phyloP scores from a whole-genome alignment of 2,888 invertebrate genomes.

The Plagodis dolabraria region DNA sequence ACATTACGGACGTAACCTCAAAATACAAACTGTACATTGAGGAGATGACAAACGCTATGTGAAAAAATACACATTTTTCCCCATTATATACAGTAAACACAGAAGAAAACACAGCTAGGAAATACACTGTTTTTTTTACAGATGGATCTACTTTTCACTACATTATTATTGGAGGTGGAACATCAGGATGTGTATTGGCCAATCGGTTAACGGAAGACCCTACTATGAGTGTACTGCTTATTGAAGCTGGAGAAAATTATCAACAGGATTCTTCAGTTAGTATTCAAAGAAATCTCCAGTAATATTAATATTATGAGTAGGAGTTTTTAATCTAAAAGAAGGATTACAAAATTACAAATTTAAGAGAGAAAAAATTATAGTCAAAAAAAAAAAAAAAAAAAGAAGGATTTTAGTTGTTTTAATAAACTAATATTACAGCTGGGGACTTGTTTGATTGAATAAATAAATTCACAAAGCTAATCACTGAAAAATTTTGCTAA shows the following conservation, averaged over 20 bases:
- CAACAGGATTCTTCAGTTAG: constrained; percentile 14
- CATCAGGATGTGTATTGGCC: constrained; percentile 17
- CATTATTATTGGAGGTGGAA: constrained; percentile 21
- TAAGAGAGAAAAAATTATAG: no score
- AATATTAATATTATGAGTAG: neutral
- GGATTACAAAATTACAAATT: no score
- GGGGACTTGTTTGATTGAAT: no score
- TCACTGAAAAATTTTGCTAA: no score
- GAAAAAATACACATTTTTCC: no score
- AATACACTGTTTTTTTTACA: neutral
- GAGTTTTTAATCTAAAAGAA: neutral
- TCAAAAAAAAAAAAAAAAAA: no score
- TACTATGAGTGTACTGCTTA: constrained; percentile 9
- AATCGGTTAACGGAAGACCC: constrained; percentile 17
- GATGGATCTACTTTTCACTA: constrained; percentile 5
- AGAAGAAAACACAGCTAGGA: neutral
- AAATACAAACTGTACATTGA: no score
- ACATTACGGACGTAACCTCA: no score
- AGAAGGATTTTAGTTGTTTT: neutral
- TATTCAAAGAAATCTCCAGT: neutral
- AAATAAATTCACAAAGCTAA: no score
- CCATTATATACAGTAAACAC: no score
- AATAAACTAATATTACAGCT: no score
- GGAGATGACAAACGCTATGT: no score
- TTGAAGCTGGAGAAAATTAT: constrained; percentile 21